A percentile compares a stretch with the other conserved stretches of the same genome.
These are phyloP conservation scores for Ascaphus truei DNA, from an alignment of 2,113 vertebrate genomes.

Conservation along the genomic window DNA sequence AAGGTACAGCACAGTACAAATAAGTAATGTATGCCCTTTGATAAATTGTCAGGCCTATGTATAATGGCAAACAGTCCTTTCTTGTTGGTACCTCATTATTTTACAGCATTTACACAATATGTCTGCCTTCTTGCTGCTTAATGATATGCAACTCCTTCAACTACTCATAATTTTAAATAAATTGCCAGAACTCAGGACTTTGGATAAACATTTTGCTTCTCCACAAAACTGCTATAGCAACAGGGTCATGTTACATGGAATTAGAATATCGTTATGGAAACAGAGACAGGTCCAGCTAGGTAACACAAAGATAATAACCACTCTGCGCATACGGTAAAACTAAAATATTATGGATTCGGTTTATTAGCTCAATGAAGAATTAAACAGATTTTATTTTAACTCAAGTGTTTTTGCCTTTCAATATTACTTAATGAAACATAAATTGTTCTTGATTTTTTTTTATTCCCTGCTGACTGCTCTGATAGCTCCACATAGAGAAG, in stretches of 20 bases:
- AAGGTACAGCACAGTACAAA: too few species aligned
- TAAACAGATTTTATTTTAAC: not conserved
- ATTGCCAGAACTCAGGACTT: not conserved
- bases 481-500: not conserved
- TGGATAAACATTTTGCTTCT: not conserved
- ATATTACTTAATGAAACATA: not conserved
- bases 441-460: not conserved
- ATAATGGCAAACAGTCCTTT: slow-evolving; percentile 3
- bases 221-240: not conserved
- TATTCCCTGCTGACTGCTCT: not conserved
- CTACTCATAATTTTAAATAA: slow-evolving; percentile 2
- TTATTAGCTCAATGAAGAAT: not conserved
- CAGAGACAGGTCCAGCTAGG: not conserved
- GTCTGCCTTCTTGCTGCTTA: slow-evolving; percentile 7
- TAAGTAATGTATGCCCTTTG: too few species aligned
- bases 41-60: not conserved
- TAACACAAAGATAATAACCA: not conserved
- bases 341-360: not conserved
- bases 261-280: slow-evolving; percentile 21
- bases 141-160: slow-evolving; percentile 2
- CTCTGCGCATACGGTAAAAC: not conserved
- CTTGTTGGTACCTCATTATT: not conserved
- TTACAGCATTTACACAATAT: slow-evolving; percentile 3
- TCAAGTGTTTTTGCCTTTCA: not conserved
- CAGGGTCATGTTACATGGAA: not conserved